Conservation (phyloP, 1,140 invertebrate genomes). For the Hydropsyche tenuis region DNA sequence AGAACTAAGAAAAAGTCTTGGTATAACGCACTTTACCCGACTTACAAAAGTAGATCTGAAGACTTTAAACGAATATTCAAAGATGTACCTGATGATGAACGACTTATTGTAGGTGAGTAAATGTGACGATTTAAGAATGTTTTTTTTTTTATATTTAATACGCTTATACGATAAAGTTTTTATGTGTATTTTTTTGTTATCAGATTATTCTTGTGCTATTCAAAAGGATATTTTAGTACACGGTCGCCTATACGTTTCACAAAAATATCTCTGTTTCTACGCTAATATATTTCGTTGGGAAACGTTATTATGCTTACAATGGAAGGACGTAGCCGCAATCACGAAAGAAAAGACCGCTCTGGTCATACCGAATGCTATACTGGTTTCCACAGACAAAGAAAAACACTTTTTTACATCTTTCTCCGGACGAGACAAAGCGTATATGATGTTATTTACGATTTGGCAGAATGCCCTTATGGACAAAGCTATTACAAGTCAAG, state of each 20-base stretch:
- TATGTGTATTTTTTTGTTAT: slow-evolving; percentile 18
- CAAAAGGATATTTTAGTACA: slow-evolving; percentile 93
- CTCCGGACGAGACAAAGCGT: slow-evolving; percentile 89
- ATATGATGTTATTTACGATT: slow-evolving; percentile 91
- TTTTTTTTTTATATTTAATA: not conserved
- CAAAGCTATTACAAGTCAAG: slow-evolving; percentile 82
- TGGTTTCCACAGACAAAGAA: slow-evolving; percentile 82
- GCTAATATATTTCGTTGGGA: slow-evolving; percentile 96
- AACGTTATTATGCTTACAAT: slow-evolving; percentile 79
- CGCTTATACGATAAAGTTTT: not conserved
- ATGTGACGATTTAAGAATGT: no score
- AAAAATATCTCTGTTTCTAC: slow-evolving; percentile 94
- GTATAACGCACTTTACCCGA: slow-evolving; percentile 89
- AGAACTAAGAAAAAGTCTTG: slow-evolving; percentile 81
- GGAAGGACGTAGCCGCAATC: slow-evolving; percentile 89
- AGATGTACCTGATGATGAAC: slow-evolving; percentile 87
- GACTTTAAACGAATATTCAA: slow-evolving; percentile 94
- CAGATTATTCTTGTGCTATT: slow-evolving; percentile 96
- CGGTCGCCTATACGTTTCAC: slow-evolving; percentile 89
- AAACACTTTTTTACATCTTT: slow-evolving; percentile 95
- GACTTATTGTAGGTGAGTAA: slow-evolving; percentile 87
- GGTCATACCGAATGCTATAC: slow-evolving; percentile 95
- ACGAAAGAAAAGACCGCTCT: slow-evolving; percentile 85
- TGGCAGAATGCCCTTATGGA: slow-evolving; percentile 96
- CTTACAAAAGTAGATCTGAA: slow-evolving; percentile 90